phyloP scores from a whole-genome alignment of 1,140 invertebrate species.

The Bacillus rossius region DNA sequence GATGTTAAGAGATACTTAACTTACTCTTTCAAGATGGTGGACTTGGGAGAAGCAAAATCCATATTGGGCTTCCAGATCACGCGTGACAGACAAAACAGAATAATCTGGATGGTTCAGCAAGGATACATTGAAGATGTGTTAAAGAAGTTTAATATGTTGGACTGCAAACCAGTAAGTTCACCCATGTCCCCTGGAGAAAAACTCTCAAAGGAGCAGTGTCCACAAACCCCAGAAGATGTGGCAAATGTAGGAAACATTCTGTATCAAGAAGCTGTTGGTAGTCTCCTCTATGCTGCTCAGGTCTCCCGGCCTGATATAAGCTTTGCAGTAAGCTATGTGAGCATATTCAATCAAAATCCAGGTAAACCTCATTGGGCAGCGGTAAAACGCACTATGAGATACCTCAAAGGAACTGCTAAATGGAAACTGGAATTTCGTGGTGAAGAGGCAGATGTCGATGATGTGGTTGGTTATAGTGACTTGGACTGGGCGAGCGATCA shows the following conservation, averaged over 20 bases:
- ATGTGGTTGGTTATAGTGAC: constrained; percentile 24
- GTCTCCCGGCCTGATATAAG: constrained; percentile 39
- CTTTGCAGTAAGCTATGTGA: constrained; percentile 34
- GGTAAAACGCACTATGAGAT: constrained; percentile 36
- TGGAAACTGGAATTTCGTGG: constrained; percentile 13
- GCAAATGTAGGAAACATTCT: constrained; percentile 9
- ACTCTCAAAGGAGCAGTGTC: constrained; percentile 17
- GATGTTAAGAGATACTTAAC: constrained; percentile 15
- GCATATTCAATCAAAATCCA: constrained; percentile 26
- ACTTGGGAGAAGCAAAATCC: constrained; percentile 21
- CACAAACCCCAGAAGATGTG: constrained; percentile 16
- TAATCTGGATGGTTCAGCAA: constrained; percentile 25
- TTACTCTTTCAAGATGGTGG: constrained; percentile 21
- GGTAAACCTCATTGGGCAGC: constrained; percentile 32
- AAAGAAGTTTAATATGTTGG: constrained; percentile 22
- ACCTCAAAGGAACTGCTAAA: constrained; percentile 39
- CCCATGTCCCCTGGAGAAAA: constrained; percentile 23
- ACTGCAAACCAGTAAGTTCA: constrained; percentile 22
- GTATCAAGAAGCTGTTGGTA: constrained; percentile 37
- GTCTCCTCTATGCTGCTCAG: constrained; percentile 35
- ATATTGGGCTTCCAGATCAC: constrained; percentile 25
- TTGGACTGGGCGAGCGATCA: constrained; percentile 23
- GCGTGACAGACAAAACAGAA: constrained; percentile 9
- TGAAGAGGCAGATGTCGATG: constrained; percentile 1
- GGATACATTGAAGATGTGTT: constrained; percentile 17